Evolutionary conservation across 1,140 invertebrate genomes (phyloP).

Genomic region (Chlorops oryzae): DNA sequence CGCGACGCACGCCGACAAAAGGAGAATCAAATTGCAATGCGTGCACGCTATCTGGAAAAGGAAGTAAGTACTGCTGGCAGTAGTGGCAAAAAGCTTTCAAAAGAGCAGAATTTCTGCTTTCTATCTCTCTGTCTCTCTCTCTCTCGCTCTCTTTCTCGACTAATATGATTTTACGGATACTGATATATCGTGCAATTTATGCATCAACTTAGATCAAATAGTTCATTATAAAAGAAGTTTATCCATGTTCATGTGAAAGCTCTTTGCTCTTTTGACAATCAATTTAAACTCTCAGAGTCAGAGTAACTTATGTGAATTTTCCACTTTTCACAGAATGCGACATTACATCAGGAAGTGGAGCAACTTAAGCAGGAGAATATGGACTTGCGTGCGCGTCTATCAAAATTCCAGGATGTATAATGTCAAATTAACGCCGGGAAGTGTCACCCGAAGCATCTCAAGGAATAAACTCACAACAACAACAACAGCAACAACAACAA

Average conservation of each 20-base stretch:
- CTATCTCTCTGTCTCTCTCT: too few species aligned
- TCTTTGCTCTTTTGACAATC: background rate
- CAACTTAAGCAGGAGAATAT: slow-evolving; percentile 86
- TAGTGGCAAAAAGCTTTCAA: too few species aligned
- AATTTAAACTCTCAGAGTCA: too few species aligned
- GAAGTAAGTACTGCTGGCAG: slow-evolving; percentile 77
- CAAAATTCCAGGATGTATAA: slow-evolving; percentile 79
- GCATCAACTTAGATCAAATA: too few species aligned
- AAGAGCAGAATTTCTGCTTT: too few species aligned
- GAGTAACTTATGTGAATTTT: too few species aligned
- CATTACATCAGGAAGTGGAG: slow-evolving; percentile 77
- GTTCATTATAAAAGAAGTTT: too few species aligned
- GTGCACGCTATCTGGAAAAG: slow-evolving; percentile 91
- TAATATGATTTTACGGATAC: too few species aligned
- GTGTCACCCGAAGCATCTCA: slow-evolving; percentile 1
- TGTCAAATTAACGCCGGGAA: slow-evolving; percentile 10
- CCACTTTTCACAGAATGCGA: slow-evolving; percentile 61
- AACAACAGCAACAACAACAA: slow-evolving; percentile 1
- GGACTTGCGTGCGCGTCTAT: slow-evolving; percentile 76
- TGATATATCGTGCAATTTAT: too few species aligned
- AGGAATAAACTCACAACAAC: slow-evolving; percentile 5
- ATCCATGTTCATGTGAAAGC: background rate
- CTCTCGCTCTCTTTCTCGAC: too few species aligned
- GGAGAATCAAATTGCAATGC: slow-evolving; percentile 94
- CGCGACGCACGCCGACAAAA: slow-evolving; percentile 92